phyloP scores from a whole-genome alignment of 2,797 vertebrate species.

The Takifugu rubripes region DNA sequence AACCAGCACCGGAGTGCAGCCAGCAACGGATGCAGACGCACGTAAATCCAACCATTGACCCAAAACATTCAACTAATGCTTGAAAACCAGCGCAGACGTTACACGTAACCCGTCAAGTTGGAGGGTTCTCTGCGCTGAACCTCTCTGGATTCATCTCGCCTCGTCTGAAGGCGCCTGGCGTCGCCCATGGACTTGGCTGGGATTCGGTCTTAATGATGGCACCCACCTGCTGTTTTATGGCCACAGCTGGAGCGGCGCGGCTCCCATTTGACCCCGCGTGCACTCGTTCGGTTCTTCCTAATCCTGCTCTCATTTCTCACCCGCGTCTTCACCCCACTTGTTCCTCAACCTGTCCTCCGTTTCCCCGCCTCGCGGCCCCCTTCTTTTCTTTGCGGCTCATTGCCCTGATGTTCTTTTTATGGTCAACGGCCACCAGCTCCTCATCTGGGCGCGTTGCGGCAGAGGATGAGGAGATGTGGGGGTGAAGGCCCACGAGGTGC shows the following conservation, averaged over 20 bases:
- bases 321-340: slow-evolving; percentile 14
- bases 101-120: too few relatives aligned
- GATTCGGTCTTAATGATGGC: slow-evolving; percentile 91
- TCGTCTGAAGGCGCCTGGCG: slow-evolving; percentile 77
- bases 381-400: slow-evolving; percentile 82
- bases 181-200: slow-evolving; percentile 81
- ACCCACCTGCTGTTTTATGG: slow-evolving; percentile 99
- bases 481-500: slow-evolving; percentile 60
- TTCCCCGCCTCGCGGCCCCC: slow-evolving; percentile 19
- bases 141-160: slow-evolving; percentile 16
- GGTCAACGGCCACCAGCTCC: slow-evolving; percentile 96
- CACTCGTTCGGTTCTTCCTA: slow-evolving; percentile 8
- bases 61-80: too few relatives aligned
- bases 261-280: slow-evolving; percentile 66
- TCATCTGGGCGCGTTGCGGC: slow-evolving; percentile 76
- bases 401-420: slow-evolving; percentile 99
- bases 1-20: slow-evolving; percentile 11
- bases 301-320: slow-evolving; percentile 70
- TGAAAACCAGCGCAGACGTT: too few relatives aligned
- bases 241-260: slow-evolving; percentile 89
- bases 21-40: too few relatives aligned
- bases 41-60: too few relatives aligned
- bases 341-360: slow-evolving; percentile 6
- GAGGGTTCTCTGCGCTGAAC: too few relatives aligned
- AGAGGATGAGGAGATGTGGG: slow-evolving; percentile 50